Conservation (phyloP, 1,140 invertebrate species). For the Ericerus pela region DNA sequence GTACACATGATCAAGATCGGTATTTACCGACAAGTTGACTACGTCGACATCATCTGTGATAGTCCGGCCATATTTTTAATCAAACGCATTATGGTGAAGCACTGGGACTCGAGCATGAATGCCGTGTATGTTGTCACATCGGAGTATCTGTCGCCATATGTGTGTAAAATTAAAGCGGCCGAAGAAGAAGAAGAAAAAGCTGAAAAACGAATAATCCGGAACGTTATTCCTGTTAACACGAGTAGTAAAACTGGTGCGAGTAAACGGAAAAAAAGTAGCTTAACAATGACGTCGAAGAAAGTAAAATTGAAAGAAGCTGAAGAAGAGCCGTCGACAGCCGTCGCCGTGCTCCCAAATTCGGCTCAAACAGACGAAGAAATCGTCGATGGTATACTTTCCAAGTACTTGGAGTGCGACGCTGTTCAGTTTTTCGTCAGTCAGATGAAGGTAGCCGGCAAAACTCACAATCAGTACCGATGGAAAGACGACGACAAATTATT, state of each 20-base stretch:
- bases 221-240: too few relatives aligned
- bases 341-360: not conserved
- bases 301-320: too few relatives aligned
- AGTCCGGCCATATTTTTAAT: conserved; percentile 3
- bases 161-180: too few relatives aligned
- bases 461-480: not conserved
- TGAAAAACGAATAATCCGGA: too few relatives aligned
- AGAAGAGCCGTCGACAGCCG: not conserved
- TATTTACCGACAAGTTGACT: not conserved
- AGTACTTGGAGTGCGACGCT: not conserved
- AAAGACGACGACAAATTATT: not conserved
- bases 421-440: conserved; percentile 2
- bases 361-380: not conserved
- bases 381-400: not conserved
- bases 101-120: not conserved
- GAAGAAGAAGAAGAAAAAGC: too few relatives aligned
- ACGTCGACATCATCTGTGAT: not conserved
- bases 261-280: not conserved
- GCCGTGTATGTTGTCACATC: not conserved
- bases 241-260: too few relatives aligned
- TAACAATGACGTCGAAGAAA: conserved; percentile 1
- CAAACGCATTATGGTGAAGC: not conserved
- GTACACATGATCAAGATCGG: not conserved
- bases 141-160: not conserved
- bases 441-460: not conserved